Conservation (phyloP, 2,797 vertebrate species). For the Cetoscarus ocellatus region DNA sequence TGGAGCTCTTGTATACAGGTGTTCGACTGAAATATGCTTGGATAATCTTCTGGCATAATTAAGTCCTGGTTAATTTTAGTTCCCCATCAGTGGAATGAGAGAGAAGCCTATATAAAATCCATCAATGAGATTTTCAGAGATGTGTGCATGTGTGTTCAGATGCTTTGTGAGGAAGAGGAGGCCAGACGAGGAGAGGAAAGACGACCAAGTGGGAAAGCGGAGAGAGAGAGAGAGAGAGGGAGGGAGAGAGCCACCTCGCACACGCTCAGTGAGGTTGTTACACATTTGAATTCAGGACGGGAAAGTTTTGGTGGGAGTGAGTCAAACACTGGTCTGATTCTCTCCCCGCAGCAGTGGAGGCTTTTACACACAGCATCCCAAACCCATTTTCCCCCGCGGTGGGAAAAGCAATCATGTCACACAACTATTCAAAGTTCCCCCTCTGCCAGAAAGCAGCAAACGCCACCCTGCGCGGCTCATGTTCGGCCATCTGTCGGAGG, state of each 20-base stretch:
- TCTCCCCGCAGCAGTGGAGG: conserved; percentile 34
- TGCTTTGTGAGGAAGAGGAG: conserved; percentile 18
- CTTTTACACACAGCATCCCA: conserved; percentile 44
- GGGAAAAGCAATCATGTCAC: conserved; percentile 58
- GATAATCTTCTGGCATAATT: conserved; percentile 23
- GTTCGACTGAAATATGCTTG: conserved; percentile 27
- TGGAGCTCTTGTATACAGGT: conserved; percentile 29
- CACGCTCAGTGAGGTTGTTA: conserved; percentile 12
- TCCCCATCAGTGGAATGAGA: not conserved
- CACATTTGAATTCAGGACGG: conserved; percentile 51
- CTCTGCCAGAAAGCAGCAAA: conserved; percentile 29
- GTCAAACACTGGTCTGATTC: conserved; percentile 33
- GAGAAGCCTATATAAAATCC: conserved; percentile 19
- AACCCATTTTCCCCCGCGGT: conserved; percentile 43
- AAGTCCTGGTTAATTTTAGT: conserved; percentile 4
- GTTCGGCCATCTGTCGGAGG: conserved; percentile 40
- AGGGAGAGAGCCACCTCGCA: not conserved
- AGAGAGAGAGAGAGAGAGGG: no score
- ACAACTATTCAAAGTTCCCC: conserved; percentile 42
- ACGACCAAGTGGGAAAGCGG: conserved; percentile 1
- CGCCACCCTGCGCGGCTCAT: conserved; percentile 23
- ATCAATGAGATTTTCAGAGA: conserved; percentile 18
- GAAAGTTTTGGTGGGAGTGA: conserved; percentile 42
- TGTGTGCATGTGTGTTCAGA: not conserved
- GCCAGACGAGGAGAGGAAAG: conserved; percentile 8